Evolutionary conservation across 2,888 invertebrate genomes (phyloP).

Genomic region (Schrankia costaestrigalis): DNA sequence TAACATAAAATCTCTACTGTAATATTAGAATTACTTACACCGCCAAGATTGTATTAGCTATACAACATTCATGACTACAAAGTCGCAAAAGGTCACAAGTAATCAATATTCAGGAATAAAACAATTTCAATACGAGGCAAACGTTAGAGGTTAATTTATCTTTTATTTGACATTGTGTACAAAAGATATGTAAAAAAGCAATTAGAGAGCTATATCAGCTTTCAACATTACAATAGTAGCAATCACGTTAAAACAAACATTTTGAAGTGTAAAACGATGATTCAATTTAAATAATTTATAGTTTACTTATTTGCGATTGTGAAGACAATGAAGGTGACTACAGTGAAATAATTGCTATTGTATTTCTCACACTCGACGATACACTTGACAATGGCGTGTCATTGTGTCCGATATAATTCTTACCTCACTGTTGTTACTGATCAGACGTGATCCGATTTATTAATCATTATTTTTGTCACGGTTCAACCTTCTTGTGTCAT

Average conservation of each 20-base stretch:
- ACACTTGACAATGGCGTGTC: conserved; percentile 51
- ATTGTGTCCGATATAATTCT: conserved; percentile 61
- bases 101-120: conserved; percentile 6
- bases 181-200: not conserved
- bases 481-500: conserved; percentile 39
- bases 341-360: conserved; percentile 39
- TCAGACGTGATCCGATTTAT: conserved; percentile 63
- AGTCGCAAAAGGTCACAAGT: conserved; percentile 1
- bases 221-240: conserved; percentile 2
- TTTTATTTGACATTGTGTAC: not conserved
- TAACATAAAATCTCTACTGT: no score
- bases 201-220: conserved; percentile 1
- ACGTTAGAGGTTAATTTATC: not conserved
- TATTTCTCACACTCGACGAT: conserved; percentile 25
- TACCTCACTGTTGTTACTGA: conserved; percentile 58
- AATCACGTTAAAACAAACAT: conserved; percentile 22
- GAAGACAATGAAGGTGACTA: conserved; percentile 33
- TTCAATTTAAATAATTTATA: conserved; percentile 35
- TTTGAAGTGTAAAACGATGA: conserved; percentile 28
- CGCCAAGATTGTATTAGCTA: no score
- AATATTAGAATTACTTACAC: no score
- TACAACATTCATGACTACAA: conserved; percentile 2
- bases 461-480: conserved; percentile 43
- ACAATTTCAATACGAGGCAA: no score
- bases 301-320: conserved; percentile 27